A percentile compares a stretch with the other conserved stretches of the same genome.
These are phyloP conservation scores for Frieseomelitta varia DNA, from an alignment of 1,140 invertebrate species.

Conservation along the genomic window DNA sequence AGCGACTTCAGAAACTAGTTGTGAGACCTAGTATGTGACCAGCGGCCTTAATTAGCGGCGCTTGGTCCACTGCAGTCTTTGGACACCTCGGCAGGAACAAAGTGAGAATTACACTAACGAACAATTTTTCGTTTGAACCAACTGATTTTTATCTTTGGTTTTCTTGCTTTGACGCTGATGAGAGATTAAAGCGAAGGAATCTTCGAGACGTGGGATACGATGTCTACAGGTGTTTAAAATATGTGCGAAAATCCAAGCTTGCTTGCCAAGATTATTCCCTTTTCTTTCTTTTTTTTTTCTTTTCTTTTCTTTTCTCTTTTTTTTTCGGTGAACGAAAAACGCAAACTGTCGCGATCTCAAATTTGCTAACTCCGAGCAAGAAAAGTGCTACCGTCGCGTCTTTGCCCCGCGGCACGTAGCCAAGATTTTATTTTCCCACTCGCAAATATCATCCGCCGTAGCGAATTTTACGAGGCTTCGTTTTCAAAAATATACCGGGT, in stretches of 20 bases:
- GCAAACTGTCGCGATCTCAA: neutral
- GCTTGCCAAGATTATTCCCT: neutral
- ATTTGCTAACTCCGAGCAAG: neutral
- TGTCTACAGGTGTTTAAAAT: neutral
- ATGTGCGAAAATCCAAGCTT: neutral
- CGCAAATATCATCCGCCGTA: neutral
- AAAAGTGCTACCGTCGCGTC: neutral
- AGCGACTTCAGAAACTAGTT: conserved; percentile 32
- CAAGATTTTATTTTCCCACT: conserved; percentile 19
- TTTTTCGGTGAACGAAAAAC: neutral
- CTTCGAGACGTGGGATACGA: too few species aligned
- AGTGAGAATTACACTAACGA: conserved; percentile 44
- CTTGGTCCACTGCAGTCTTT: too few species aligned
- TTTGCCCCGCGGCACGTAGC: neutral
- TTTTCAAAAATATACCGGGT: neutral
- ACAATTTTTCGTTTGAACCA: conserved; percentile 3
- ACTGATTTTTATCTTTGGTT: neutral
- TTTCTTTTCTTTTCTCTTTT: too few species aligned
- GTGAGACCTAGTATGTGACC: conserved; percentile 35
- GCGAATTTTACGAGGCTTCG: neutral
- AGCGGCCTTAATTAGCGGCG: conserved; percentile 37
- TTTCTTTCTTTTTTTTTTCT: too few species aligned
- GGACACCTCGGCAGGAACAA: neutral
- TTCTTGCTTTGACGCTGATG: neutral
- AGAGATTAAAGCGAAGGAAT: neutral